These are phyloP conservation scores for Pristiophorus japonicus DNA, from an alignment of 2,113 vertebrate genomes.

Conservation along the genomic window DNA sequence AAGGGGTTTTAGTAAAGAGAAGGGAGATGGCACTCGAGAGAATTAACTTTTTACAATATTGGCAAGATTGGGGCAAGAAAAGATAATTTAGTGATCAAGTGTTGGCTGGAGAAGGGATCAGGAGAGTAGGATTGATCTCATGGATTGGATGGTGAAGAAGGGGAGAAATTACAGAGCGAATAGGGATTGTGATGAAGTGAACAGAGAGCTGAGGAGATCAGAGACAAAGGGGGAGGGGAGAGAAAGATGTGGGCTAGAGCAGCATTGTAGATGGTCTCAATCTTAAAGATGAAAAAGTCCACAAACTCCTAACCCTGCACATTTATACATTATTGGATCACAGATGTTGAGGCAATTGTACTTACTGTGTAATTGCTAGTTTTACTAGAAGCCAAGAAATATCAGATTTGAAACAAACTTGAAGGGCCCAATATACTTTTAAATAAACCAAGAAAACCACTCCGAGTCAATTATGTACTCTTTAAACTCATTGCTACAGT, in stretches of 20 bases:
- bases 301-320: neutral
- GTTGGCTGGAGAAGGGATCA: neutral
- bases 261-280: neutral
- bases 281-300: neutral
- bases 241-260: neutral
- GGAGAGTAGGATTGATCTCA: neutral
- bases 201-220: neutral
- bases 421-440: neutral
- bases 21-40: neutral
- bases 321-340: neutral
- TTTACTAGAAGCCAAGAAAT: neutral
- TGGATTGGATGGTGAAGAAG: neutral
- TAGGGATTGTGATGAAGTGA: neutral
- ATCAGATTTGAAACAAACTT: neutral
- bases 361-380: neutral
- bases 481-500: neutral
- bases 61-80: neutral
- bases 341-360: neutral
- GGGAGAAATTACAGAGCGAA: neutral
- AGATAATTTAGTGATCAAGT: neutral
- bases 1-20: neutral
- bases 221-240: neutral
- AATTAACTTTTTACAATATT: neutral
- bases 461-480: neutral
- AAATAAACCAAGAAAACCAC: neutral